A percentile compares a stretch with the other conserved stretches of the same genome.
These are phyloP conservation scores for Nebria salina DNA, from an alignment of 2,888 invertebrate genomes.

Conservation along the genomic window DNA sequence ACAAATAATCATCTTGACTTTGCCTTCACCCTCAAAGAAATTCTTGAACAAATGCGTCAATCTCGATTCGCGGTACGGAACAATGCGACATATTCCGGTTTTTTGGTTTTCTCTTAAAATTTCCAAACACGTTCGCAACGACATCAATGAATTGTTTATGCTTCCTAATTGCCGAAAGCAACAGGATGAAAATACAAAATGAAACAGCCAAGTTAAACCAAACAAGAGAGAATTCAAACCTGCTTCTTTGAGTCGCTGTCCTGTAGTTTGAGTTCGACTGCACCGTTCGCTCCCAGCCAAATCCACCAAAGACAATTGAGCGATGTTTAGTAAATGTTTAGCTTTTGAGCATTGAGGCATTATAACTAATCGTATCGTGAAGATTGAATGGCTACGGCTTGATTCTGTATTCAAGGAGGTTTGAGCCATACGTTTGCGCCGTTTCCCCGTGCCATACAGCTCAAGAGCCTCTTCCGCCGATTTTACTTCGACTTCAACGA, in stretches of 20 bases:
- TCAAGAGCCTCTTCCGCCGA: slow-evolving; percentile 95
- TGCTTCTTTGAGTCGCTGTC: slow-evolving; percentile 69
- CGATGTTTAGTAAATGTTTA: slow-evolving; percentile 4
- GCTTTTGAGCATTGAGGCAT: neutral
- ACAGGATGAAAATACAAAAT: too few relatives aligned
- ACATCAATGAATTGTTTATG: slow-evolving; percentile 97
- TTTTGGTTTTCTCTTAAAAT: slow-evolving; percentile 89
- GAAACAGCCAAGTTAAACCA: too few relatives aligned
- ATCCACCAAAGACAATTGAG: slow-evolving; percentile 95
- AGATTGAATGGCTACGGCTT: slow-evolving; percentile 96
- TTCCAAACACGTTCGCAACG: slow-evolving; percentile 90
- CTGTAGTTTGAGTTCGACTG: slow-evolving; percentile 89
- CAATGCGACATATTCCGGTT: slow-evolving; percentile 75
- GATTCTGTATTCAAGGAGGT: slow-evolving; percentile 95
- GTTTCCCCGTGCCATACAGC: slow-evolving; percentile 86
- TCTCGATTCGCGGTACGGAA: slow-evolving; percentile 94
- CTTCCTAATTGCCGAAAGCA: slow-evolving; percentile 68
- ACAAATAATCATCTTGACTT: slow-evolving; percentile 96
- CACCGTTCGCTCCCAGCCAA: slow-evolving; percentile 97
- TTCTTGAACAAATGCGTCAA: slow-evolving; percentile 96
- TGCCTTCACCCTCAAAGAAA: slow-evolving; percentile 97
- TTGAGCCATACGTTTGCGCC: slow-evolving; percentile 90
- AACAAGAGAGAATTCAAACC: neutral
- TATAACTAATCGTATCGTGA: slow-evolving; percentile 87
- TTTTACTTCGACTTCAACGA: slow-evolving; percentile 93